Conservation (phyloP, 2,888 invertebrate genomes). For the Drymonia ruficornis region DNA sequence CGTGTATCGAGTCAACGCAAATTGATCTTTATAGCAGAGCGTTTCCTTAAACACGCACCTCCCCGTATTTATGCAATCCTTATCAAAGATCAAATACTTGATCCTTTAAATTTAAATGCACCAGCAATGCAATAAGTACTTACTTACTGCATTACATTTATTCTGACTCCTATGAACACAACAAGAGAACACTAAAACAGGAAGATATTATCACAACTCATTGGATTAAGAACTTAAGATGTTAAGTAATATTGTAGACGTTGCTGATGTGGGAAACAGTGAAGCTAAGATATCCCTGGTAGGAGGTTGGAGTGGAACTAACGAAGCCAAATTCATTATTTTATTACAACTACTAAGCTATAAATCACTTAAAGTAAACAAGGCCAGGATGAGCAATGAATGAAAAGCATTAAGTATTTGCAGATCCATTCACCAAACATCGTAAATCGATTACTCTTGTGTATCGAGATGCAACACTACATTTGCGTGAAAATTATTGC, state of each 20-base stretch:
- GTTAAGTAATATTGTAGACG: no score
- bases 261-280: no score
- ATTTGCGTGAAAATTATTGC: conserved; percentile 52
- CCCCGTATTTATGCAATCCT: conserved; percentile 64
- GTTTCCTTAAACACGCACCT: conserved; percentile 62
- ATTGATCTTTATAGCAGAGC: conserved; percentile 63
- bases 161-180: no score
- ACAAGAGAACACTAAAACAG: no score
- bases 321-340: not conserved
- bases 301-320: no score
- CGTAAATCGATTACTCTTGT: conserved; percentile 39
- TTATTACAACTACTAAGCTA: not conserved
- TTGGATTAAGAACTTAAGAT: no score
- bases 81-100: conserved; percentile 40
- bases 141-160: no score
- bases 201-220: no score
- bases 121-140: no score
- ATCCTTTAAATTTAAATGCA: not conserved
- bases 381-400: conserved; percentile 26
- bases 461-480: conserved; percentile 40
- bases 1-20: conserved; percentile 53
- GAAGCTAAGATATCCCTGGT: no score
- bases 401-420: conserved; percentile 22
- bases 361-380: not conserved
- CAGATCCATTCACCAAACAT: conserved; percentile 34